Percentiles rank a stretch among this genome's conserved stretches.
Evolutionary conservation across 1,140 invertebrate genomes (phyloP).

Genomic region (Anastrepha ludens): DNA sequence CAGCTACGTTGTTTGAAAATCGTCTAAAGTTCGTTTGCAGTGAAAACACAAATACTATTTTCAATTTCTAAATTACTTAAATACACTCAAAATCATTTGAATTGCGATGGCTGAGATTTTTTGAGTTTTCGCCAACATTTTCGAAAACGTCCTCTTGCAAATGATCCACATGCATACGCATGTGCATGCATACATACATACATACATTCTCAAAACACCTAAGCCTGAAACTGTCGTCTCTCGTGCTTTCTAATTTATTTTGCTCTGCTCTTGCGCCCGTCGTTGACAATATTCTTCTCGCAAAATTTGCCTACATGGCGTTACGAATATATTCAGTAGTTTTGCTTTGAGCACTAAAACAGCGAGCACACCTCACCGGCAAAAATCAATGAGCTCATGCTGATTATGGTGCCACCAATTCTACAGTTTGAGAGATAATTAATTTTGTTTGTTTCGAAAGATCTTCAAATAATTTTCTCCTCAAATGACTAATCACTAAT

Average conservation of each 20-base stretch:
- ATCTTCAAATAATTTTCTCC: neutral
- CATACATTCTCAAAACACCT: neutral
- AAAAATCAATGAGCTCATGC: constrained; percentile 14
- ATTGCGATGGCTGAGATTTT: constrained; percentile 36
- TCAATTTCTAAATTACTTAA: constrained; percentile 2
- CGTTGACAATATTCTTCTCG: neutral
- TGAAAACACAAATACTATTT: constrained; percentile 19
- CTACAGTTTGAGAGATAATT: neutral
- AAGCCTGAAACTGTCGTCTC: constrained; percentile 8
- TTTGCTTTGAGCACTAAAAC: neutral
- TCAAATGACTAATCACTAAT: neutral
- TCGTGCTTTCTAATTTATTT: neutral
- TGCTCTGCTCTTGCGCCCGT: neutral
- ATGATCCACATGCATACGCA: neutral
- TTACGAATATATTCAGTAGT: neutral
- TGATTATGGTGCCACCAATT: constrained; percentile 30
- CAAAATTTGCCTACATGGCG: neutral
- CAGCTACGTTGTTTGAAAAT: constrained; percentile 9
- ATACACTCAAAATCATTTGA: constrained; percentile 42
- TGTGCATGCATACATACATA: neutral
- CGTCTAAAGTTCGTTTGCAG: constrained; percentile 13
- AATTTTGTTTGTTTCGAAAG: constrained; percentile 23
- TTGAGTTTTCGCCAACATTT: constrained; percentile 48
- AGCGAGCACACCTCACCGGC: neutral
- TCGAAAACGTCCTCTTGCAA: constrained; percentile 32